A percentile compares a stretch with the other conserved stretches of the same genome.
These are phyloP conservation scores for Dolichomitus sp. DNA, from an alignment of 2,888 invertebrate species.

Conservation along the genomic window DNA sequence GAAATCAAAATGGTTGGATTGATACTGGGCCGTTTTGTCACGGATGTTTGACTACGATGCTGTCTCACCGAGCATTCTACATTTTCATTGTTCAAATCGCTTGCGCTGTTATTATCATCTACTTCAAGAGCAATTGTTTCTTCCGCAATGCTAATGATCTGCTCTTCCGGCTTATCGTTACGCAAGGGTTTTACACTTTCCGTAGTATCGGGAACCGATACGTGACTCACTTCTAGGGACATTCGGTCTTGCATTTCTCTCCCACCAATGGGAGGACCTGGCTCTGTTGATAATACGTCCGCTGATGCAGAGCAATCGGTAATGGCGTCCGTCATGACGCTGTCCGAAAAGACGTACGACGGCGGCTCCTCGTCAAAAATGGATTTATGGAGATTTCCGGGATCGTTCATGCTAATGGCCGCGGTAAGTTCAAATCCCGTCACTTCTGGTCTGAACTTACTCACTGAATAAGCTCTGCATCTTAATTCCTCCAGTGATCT, in stretches of 20 bases:
- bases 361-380: constrained; percentile 72
- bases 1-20: background rate
- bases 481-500: constrained; percentile 39
- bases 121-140: background rate
- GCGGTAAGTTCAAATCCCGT: constrained; percentile 23
- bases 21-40: background rate
- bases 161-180: background rate
- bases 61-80: background rate
- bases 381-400: background rate
- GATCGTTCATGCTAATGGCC: background rate
- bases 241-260: background rate
- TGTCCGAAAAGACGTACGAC: constrained; percentile 69
- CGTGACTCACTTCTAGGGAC: background rate
- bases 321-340: constrained; percentile 26
- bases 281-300: background rate
- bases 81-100: background rate
- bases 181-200: background rate
- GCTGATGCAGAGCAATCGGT: background rate
- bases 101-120: background rate
- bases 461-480: constrained; percentile 11
- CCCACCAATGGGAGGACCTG: background rate
- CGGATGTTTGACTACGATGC: constrained; percentile 4
- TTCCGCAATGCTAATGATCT: background rate
- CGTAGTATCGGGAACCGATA: background rate
- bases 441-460: constrained; percentile 12